Percentiles rank a stretch among this genome's conserved stretches.
Evolutionary conservation across 2,888 invertebrate species (phyloP).

Genomic region (Chironomus riparius): DNA sequence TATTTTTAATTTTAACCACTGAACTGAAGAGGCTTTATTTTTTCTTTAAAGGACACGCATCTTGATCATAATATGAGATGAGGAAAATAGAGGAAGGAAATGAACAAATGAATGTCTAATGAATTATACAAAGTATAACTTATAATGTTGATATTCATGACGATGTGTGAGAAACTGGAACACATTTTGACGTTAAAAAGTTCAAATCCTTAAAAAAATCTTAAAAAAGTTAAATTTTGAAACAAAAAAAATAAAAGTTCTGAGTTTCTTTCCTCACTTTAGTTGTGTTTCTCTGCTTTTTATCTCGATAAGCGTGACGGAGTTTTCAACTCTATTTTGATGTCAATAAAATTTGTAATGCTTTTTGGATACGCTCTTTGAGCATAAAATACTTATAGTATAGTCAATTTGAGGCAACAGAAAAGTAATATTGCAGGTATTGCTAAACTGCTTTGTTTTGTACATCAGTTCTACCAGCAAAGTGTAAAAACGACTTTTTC

Average conservation of each 20-base stretch:
- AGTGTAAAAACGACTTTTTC: not conserved
- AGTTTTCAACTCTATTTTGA: constrained; percentile 24
- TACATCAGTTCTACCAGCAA: not conserved
- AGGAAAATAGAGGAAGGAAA: too few relatives aligned
- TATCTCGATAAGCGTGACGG: constrained; percentile 19
- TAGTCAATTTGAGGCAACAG: constrained; percentile 3
- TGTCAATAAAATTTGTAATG: constrained; percentile 23
- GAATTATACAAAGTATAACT: too few relatives aligned
- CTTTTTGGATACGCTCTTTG: constrained; percentile 20
- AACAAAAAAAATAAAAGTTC: not conserved
- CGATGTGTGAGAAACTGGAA: too few relatives aligned
- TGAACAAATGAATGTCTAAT: too few relatives aligned
- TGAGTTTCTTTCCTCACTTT: not conserved
- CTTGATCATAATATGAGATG: too few relatives aligned
- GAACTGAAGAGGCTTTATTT: too few relatives aligned
- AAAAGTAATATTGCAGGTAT: not conserved
- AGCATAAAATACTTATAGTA: constrained; percentile 9
- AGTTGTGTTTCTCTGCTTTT: not conserved
- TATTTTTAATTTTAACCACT: not conserved
- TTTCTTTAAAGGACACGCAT: not conserved
- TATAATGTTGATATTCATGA: too few relatives aligned
- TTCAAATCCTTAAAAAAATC: not conserved
- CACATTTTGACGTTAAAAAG: not conserved
- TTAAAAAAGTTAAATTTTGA: not conserved
- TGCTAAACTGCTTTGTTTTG: not conserved